Conservation (phyloP, 2,113 vertebrate genomes). For the Cariama cristata region DNA sequence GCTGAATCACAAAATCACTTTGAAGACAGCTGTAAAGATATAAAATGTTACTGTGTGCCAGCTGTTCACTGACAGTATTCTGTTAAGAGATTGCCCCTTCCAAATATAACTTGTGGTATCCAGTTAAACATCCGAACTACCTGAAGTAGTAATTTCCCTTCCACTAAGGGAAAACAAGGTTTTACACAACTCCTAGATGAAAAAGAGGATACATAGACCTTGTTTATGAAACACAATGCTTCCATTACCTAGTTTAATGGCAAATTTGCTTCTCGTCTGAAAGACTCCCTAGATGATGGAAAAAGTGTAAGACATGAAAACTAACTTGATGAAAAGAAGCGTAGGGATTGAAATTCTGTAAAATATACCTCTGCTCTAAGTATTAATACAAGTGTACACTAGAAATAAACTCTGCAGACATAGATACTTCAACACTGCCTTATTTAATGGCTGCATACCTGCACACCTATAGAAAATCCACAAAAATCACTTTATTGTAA, state of each 20-base stretch:
- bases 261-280: neutral
- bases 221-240: neutral
- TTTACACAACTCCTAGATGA: neutral
- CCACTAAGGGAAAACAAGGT: neutral
- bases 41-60: neutral
- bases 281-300: neutral
- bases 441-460: neutral
- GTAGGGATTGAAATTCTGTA: neutral
- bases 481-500: neutral
- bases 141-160: neutral
- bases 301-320: neutral
- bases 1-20: constrained; percentile 19
- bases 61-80: neutral
- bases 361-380: neutral
- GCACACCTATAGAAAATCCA: neutral
- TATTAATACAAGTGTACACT: neutral
- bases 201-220: neutral
- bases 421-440: neutral
- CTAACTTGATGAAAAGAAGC: neutral
- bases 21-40: constrained; percentile 13
- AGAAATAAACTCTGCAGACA: neutral
- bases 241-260: neutral
- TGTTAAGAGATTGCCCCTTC: neutral
- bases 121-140: neutral
- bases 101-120: neutral